Conservation (phyloP, 2,888 invertebrate species). For the Penaeus monodon region DNA sequence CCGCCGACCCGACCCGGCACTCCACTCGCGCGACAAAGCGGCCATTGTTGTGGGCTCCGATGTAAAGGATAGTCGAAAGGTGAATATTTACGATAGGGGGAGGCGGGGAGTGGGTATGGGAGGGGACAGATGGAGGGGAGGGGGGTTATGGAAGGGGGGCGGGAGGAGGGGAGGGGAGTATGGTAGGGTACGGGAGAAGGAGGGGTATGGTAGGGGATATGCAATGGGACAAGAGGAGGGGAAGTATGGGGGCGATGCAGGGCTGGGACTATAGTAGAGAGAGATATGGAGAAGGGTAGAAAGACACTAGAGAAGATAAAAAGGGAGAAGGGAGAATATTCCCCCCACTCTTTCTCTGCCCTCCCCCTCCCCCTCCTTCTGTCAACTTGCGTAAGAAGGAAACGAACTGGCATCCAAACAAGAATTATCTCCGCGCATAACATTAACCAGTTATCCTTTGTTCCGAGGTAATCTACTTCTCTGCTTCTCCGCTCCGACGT, state of each 20-base stretch:
- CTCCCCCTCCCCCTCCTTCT: background rate
- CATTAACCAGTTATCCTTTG: no score
- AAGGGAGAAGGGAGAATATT: no score
- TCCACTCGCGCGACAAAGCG: slow-evolving; percentile 11
- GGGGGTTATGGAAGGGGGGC: background rate
- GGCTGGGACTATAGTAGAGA: no score
- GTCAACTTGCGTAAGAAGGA: no score
- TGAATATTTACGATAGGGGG: slow-evolving; percentile 22
- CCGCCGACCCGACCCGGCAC: slow-evolving; percentile 10
- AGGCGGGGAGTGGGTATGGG: background rate
- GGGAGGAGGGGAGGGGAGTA: background rate
- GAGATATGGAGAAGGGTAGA: no score
- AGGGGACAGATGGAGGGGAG: background rate
- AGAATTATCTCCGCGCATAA: no score
- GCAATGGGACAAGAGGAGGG: background rate
- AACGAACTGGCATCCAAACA: no score
- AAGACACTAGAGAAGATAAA: no score
- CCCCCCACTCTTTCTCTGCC: background rate
- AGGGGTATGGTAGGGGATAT: background rate
- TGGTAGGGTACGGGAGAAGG: background rate
- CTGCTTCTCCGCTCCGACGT: no score
- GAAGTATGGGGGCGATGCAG: no score
- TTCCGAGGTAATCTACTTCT: no score
- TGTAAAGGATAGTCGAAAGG: slow-evolving; percentile 23
- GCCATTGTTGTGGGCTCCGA: slow-evolving; percentile 1